These are phyloP conservation scores for Sebastiscus tertius DNA, from an alignment of 2,797 vertebrate species.

Conservation along the genomic window DNA sequence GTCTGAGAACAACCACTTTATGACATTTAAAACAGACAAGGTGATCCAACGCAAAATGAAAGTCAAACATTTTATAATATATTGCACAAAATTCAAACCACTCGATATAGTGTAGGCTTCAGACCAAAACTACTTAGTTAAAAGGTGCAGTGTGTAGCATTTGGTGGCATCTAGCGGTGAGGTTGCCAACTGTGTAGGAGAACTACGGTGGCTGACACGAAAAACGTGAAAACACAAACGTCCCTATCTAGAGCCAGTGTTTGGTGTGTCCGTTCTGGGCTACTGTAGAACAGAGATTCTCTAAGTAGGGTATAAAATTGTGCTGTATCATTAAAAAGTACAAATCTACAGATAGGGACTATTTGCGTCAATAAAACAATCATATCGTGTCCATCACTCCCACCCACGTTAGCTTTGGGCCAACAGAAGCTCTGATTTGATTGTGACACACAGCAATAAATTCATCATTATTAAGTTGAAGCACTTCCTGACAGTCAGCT, in stretches of 20 bases:
- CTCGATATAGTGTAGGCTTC: constrained; percentile 28
- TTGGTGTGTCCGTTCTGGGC: no score
- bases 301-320: background rate
- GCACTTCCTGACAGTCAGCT: background rate
- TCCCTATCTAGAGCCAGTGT: no score
- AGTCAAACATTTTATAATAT: constrained; percentile 56
- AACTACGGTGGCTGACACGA: no score
- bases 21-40: constrained; percentile 46
- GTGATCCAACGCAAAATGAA: constrained; percentile 42
- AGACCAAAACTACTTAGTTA: constrained; percentile 38
- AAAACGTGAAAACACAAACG: no score
- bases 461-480: background rate
- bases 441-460: background rate
- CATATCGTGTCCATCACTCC: background rate
- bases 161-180: background rate
- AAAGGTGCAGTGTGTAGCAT: constrained; percentile 4
- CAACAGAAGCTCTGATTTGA: background rate
- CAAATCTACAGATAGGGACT: background rate
- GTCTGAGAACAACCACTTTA: constrained; percentile 25
- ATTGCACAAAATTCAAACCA: constrained; percentile 79
- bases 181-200: no score
- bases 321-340: background rate
- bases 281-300: no score
- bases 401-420: background rate
- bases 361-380: background rate